Evolutionary conservation across 2,888 invertebrate species (phyloP), one percentile per base, ranked within the genome.

Genomic region (Pterostichus niger): DNA sequence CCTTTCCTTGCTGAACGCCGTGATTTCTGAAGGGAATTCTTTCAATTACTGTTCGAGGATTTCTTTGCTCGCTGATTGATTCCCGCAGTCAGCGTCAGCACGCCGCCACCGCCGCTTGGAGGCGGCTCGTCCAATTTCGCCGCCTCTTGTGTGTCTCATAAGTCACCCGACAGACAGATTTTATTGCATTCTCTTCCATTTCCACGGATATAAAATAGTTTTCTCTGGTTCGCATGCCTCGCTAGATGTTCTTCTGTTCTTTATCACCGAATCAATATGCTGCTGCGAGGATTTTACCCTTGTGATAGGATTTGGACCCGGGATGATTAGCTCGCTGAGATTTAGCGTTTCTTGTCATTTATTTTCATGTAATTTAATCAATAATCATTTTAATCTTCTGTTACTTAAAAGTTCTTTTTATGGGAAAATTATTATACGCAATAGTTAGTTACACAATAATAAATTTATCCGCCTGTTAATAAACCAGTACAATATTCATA

Each of bases 131-230:
- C 87, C 87, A 88, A 88, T 89, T 87, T 88, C 87, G 86, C 87
- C 87, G 88, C 87, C 87, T 88, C 88, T 88, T 88, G 88, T 88
- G 88, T 88, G 88, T 88, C 88, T 86, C 88, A 88, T 88, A 88
- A 88, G 89, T 89, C 89, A 88, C 88, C 87, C 87, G 87, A 87
- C 88, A 87, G 88, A 88, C 88, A 86, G 88, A 88, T 89, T 89
- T 89, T 89, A 89, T 89, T 89, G 89, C 88, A 88, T 89, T 89
- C 89, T 88, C 88, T 46, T 80, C 68, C 80, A 52, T 68, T 68
- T 52, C 33, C 68, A 80, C 76, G 49, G 68, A 80, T 80, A 49
- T 64, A 68, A 52, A 80, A 68, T 80, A 68, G 68, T 68, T 80
- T 40, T 33, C 64, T 33, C 33, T 61, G 61, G 6, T n/a, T 31